These are phyloP conservation scores for Thalassophryne amazonica DNA, from an alignment of 2,797 vertebrate species.

Conservation along the genomic window DNA sequence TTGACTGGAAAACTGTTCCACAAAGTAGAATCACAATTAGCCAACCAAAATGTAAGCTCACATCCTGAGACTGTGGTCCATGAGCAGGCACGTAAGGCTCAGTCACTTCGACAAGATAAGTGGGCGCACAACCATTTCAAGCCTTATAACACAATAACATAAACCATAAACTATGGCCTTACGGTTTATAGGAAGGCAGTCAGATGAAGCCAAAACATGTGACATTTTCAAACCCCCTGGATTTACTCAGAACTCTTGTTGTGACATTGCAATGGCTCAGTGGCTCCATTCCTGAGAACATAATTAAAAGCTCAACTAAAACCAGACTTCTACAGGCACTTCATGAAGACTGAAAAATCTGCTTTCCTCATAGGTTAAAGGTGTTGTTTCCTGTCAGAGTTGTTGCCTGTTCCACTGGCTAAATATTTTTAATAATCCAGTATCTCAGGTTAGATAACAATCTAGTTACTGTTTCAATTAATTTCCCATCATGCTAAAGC, in stretches of 20 bases:
- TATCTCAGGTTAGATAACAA: constrained; percentile 34
- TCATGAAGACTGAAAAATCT: not conserved
- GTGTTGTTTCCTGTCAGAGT: constrained; percentile 11
- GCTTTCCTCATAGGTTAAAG: not conserved
- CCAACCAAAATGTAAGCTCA: no score
- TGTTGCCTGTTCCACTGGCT: constrained; percentile 27
- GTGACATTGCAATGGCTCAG: not conserved
- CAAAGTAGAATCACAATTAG: no score
- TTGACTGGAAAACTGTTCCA: no score
- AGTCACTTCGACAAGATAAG: no score
- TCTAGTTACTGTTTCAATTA: constrained; percentile 49
- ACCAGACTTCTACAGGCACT: not conserved
- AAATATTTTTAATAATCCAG: constrained; percentile 33
- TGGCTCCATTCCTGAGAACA: not conserved
- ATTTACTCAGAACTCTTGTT: not conserved
- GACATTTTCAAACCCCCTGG: no score
- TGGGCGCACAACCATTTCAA: no score
- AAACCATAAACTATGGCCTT: no score
- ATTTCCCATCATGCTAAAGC: constrained; percentile 20
- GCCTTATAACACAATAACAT: no score
- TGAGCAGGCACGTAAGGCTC: no score
- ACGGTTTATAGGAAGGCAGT: no score
- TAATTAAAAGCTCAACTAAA: not conserved
- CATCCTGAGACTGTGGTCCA: no score
- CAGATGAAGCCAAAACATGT: no score